Base-by-base conservation (phyloP, 2,888 invertebrate species). In the Eristalis tenax region DNA sequence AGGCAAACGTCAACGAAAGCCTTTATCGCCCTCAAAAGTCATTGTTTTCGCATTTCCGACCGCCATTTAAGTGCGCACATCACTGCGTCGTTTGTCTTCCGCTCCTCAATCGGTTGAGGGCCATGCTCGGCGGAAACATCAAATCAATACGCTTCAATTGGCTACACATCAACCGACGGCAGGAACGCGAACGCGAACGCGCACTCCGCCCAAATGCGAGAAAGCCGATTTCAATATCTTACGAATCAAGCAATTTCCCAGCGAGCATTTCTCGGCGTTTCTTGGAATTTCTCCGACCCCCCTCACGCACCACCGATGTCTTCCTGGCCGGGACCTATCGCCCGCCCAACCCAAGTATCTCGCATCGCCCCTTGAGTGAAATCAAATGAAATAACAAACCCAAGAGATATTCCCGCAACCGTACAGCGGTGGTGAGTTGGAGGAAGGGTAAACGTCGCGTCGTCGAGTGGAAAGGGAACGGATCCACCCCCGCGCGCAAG, bases 71-170 rank as follows among this genome's bases (percentile, higher is more conserved):
- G 66, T 61, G 63, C 74, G 50, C 65, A 86, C 77, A 77, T 82
- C 74, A 74, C 50, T 78, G 65, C 69, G 40, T 28, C 69, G 23
- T 82, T 82, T 86, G 74, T 82, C 78, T 86, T 50, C 18, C 50
- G 50, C 50, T 50, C 18, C 18, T 50, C 50, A 18, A 18, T n/a
- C 8, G 5, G 6, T 0, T 2, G 86, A 75, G 43, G 18, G 50
- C 8, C 64, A 75, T 79, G 79, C 68, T 87, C 86, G 59, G 66
- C 80, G 88, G 84, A 88, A 88, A 83, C 76, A 88, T 88, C 84
- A 84, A 88, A 88, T 88, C 88, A 88, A 88, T 84, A 74, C 84
- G 84, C 88, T 88, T 88, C 88, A 84, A 88, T 88, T 88, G 84
- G 87, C 66, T 56, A 80, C 76, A 73, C 56, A 75, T 83, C 59